Evolutionary conservation across 2,113 vertebrate species (phyloP).

Genomic region (Silurus glanis): DNA sequence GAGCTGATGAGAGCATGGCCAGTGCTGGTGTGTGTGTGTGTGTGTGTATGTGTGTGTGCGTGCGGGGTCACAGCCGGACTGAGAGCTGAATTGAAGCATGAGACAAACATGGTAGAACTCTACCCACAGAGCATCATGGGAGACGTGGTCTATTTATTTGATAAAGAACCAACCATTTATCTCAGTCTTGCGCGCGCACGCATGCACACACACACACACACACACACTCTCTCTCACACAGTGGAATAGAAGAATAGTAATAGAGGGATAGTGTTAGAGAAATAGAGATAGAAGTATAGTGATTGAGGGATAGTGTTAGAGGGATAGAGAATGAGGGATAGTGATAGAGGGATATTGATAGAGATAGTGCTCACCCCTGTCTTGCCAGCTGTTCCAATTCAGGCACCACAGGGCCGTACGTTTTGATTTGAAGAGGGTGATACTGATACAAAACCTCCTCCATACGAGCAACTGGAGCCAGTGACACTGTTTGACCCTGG

Average conservation of each 20-base stretch:
- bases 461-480: slow-evolving; percentile 79
- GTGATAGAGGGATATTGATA: background rate
- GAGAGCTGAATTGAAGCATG: slow-evolving; percentile 54
- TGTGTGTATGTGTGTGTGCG: background rate
- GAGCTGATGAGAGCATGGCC: slow-evolving; percentile 15
- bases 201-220: background rate
- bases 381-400: slow-evolving; percentile 81
- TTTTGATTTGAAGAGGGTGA: slow-evolving; percentile 81
- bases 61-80: slow-evolving; percentile 34
- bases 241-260: background rate
- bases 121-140: slow-evolving; percentile 68
- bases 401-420: slow-evolving; percentile 84
- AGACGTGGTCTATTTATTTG: slow-evolving; percentile 68
- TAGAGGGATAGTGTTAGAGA: background rate
- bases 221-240: background rate
- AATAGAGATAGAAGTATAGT: background rate
- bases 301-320: slow-evolving; percentile 45
- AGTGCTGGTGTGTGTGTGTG: slow-evolving; percentile 16
- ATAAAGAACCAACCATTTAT: slow-evolving; percentile 39
- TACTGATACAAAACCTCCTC: slow-evolving; percentile 87
- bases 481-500: slow-evolving; percentile 87
- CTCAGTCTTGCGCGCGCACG: background rate
- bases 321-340: background rate
- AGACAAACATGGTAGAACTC: slow-evolving; percentile 64
- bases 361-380: slow-evolving; percentile 78